Conservation (phyloP, 2,888 invertebrate species). For the Ommatoiulus sabulosus region DNA sequence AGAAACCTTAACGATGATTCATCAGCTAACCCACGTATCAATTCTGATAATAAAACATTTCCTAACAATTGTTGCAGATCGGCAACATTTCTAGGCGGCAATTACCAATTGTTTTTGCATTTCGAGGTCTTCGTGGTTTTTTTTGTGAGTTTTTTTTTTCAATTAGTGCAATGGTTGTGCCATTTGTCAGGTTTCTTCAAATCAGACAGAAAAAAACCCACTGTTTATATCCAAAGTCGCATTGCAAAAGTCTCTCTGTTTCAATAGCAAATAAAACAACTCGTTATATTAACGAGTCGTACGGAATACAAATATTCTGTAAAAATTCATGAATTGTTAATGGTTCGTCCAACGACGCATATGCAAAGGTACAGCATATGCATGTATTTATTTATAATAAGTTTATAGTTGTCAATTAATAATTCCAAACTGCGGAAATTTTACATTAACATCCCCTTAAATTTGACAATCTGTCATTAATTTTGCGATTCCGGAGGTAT, state of each 20-base stretch:
- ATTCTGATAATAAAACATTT: background rate
- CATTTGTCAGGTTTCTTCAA: background rate
- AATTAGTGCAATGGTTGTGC: background rate
- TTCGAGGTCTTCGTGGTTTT: conserved; percentile 21
- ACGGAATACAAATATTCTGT: no score
- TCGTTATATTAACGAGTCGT: no score
- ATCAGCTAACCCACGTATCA: background rate
- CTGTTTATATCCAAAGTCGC: background rate
- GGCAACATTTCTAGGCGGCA: background rate
- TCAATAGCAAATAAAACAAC: no score
- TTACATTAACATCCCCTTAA: conserved; percentile 32
- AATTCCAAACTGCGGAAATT: no score
- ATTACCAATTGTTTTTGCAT: background rate
- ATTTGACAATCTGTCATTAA: background rate
- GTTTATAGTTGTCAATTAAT: no score
- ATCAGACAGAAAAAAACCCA: background rate
- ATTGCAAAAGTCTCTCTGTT: no score
- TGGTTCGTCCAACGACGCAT: no score
- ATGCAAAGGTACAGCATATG: no score
- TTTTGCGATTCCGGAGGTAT: background rate
- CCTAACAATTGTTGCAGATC: background rate
- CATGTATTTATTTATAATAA: no score
- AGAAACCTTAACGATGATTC: background rate
- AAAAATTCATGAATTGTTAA: no score
- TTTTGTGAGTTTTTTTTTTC: background rate